Percentiles rank a stretch among this genome's conserved stretches.
phyloP scores from a whole-genome alignment of 2,888 invertebrate species.

The Frankliniella fusca region DNA sequence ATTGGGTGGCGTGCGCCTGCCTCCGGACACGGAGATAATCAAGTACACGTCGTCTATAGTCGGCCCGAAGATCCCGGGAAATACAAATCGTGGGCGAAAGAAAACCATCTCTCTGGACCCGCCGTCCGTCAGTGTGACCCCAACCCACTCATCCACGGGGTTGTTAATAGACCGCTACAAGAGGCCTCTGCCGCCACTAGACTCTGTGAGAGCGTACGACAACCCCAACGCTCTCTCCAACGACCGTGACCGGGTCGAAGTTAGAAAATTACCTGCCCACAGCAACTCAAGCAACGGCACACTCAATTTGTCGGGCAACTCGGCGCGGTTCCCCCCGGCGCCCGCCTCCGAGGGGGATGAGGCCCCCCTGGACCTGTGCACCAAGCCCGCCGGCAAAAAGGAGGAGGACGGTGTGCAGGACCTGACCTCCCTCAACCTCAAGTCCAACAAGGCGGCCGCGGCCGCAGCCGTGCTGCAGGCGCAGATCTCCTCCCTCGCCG shows the following conservation, averaged over 20 bases:
- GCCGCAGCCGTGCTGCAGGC: slow-evolving; percentile 6
- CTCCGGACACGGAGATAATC: slow-evolving; percentile 85
- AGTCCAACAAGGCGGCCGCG: slow-evolving; percentile 36
- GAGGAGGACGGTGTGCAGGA: slow-evolving; percentile 40
- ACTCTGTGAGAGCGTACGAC: slow-evolving; percentile 22
- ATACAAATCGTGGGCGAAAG: slow-evolving; percentile 78
- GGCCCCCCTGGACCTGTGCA: slow-evolving; percentile 75
- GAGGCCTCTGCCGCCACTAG: slow-evolving; percentile 45
- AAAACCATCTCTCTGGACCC: slow-evolving; percentile 85
- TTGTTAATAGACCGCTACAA: slow-evolving; percentile 50
- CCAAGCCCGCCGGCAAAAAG: slow-evolving; percentile 59
- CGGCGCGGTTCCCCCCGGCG: neutral
- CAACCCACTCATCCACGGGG: slow-evolving; percentile 49
- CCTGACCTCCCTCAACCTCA: slow-evolving; percentile 30
- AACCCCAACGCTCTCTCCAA: slow-evolving; percentile 6
- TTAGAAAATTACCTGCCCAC: slow-evolving; percentile 39
- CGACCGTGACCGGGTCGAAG: slow-evolving; percentile 39
- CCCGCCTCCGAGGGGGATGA: slow-evolving; percentile 57
- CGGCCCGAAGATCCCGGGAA: slow-evolving; percentile 79
- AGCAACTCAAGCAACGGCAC: slow-evolving; percentile 35
- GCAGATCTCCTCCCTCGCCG: slow-evolving; percentile 35
- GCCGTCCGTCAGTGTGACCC: slow-evolving; percentile 58
- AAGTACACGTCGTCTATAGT: slow-evolving; percentile 84
- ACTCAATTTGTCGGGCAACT: slow-evolving; percentile 35
- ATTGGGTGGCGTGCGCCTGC: slow-evolving; percentile 75